These are phyloP conservation scores for Arothron firmamentum DNA, from an alignment of 2,113 vertebrate species.

Conservation along the genomic window DNA sequence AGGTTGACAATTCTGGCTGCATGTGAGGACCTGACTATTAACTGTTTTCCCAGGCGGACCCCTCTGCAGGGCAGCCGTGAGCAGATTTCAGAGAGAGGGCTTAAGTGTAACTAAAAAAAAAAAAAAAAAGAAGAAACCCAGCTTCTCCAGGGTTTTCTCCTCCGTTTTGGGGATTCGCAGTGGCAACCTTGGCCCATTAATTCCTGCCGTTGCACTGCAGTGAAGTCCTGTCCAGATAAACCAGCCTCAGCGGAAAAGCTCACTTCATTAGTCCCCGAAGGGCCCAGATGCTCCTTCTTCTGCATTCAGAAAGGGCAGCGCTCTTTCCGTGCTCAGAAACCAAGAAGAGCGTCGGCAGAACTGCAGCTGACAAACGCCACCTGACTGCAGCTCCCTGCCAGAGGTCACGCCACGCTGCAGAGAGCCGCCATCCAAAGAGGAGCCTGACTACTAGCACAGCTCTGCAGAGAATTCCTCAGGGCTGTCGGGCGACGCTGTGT, in stretches of 20 bases:
- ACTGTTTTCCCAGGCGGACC: slow-evolving; percentile 14
- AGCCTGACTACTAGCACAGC: slow-evolving; percentile 5
- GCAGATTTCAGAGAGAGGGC: slow-evolving; percentile 34
- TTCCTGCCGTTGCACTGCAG: slow-evolving; percentile 29
- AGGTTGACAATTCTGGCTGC: slow-evolving; percentile 16
- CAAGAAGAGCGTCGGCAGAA: no score
- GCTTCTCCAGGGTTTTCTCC: slow-evolving; percentile 1
- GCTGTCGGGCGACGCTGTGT: slow-evolving; percentile 3
- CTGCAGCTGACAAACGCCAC: no score
- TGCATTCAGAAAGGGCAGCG: slow-evolving; percentile 11
- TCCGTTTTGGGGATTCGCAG: slow-evolving; percentile 41
- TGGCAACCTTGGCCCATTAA: slow-evolving; percentile 42
- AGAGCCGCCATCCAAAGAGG: background rate
- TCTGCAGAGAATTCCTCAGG: slow-evolving; percentile 1
- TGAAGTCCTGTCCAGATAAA: slow-evolving; percentile 24
- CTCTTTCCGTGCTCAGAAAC: background rate
- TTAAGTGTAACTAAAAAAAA: slow-evolving; percentile 5
- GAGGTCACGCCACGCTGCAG: slow-evolving; percentile 34
- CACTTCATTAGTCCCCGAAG: slow-evolving; percentile 39
- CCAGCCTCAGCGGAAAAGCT: slow-evolving; percentile 36
- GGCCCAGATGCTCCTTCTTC: slow-evolving; percentile 40
- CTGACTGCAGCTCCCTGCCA: slow-evolving; percentile 29
- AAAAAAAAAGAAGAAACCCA: no score
- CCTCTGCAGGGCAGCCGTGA: slow-evolving; percentile 6
- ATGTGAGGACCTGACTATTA: slow-evolving; percentile 18